Evolutionary conservation across 2,113 vertebrate species (phyloP).

Genomic region (Anolis sagrei): DNA sequence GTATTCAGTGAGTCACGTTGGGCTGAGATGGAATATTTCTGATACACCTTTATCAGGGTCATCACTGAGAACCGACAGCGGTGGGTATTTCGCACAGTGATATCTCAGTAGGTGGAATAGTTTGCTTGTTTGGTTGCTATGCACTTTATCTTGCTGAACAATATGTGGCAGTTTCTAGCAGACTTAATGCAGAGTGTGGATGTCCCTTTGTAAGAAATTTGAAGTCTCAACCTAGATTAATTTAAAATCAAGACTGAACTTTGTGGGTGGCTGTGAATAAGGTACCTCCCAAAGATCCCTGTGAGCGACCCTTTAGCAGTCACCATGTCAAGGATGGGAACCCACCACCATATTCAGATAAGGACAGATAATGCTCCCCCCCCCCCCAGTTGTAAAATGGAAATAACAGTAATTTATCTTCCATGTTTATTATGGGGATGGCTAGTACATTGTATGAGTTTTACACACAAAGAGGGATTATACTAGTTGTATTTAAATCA

Average conservation of each 20-base stretch:
- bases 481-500: neutral
- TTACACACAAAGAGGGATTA: neutral
- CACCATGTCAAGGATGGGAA: neutral
- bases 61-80: neutral
- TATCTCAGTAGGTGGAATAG: neutral
- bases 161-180: neutral
- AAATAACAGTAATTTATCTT: neutral
- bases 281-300: neutral
- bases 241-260: neutral
- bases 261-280: neutral
- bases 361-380: neutral
- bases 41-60: constrained; percentile 3
- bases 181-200: neutral
- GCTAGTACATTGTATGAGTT: too few relatives aligned
- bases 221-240: neutral
- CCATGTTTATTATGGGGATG: neutral
- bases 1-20: neutral
- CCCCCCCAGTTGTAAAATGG: neutral
- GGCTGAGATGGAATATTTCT: neutral
- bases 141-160: neutral
- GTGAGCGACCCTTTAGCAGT: neutral
- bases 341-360: neutral
- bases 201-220: neutral
- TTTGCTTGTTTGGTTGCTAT: neutral
- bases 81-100: neutral